These are phyloP conservation scores for Sicus ferrugineus DNA, from an alignment of 2,888 invertebrate genomes.

Conservation along the genomic window DNA sequence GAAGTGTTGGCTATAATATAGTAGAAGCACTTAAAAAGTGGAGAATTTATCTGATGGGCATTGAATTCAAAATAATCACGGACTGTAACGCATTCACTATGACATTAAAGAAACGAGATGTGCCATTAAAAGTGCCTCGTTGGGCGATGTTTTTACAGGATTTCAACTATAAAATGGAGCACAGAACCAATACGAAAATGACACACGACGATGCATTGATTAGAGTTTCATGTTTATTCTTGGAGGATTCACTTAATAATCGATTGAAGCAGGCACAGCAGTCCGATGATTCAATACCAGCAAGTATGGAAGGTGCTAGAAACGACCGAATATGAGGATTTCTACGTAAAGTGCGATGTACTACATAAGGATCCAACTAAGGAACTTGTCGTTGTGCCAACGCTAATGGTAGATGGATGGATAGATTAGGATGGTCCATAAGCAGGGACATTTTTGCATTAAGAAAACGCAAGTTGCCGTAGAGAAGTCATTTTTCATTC, in stretches of 20 bases:
- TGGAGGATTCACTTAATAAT: slow-evolving; percentile 28
- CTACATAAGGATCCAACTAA: slow-evolving; percentile 35
- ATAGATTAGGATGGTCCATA: slow-evolving; percentile 55
- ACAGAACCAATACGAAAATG: slow-evolving; percentile 37
- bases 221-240: slow-evolving; percentile 31
- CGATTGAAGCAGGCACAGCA: slow-evolving; percentile 30
- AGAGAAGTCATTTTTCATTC: slow-evolving; percentile 26
- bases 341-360: slow-evolving; percentile 34
- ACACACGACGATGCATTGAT: slow-evolving; percentile 38
- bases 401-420: slow-evolving; percentile 47
- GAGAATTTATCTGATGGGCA: slow-evolving; percentile 37
- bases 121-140: slow-evolving; percentile 36
- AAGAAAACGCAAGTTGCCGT: slow-evolving; percentile 48
- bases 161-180: slow-evolving; percentile 38
- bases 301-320: slow-evolving; percentile 34
- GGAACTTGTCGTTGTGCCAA: slow-evolving; percentile 52
- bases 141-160: slow-evolving; percentile 40
- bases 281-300: slow-evolving; percentile 34
- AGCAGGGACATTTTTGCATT: slow-evolving; percentile 54
- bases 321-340: slow-evolving; percentile 35
- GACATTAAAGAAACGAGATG: slow-evolving; percentile 37
- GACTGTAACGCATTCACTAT: slow-evolving; percentile 43
- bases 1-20: slow-evolving; percentile 48
- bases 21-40: slow-evolving; percentile 47
- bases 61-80: slow-evolving; percentile 37